A percentile compares a stretch with the other conserved stretches of the same genome.
phyloP scores from a whole-genome alignment of 1,140 invertebrate genomes.

The Wasmannia auropunctata region DNA sequence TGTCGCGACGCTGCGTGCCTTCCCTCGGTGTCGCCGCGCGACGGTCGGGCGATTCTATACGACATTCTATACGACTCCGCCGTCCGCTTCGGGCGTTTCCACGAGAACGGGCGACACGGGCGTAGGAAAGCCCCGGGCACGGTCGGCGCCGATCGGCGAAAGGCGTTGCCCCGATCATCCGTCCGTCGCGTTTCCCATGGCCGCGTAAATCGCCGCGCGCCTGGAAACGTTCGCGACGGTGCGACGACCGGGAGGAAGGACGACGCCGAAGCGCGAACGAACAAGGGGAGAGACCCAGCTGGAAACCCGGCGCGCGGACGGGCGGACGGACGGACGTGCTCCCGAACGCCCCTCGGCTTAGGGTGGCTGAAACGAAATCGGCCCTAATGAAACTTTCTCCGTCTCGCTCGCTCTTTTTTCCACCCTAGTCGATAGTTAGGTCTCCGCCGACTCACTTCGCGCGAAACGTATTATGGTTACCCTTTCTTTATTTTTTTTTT shows the following conservation, averaged over 20 bases:
- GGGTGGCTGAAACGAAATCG: slow-evolving; percentile 63
- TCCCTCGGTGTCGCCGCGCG: not conserved
- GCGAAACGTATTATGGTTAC: slow-evolving; percentile 32
- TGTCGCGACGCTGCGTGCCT: slow-evolving; percentile 13
- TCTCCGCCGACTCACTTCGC: slow-evolving; percentile 28
- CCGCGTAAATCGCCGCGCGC: slow-evolving; percentile 50
- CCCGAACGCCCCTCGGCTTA: slow-evolving; percentile 45
- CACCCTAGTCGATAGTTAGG: slow-evolving; percentile 23
- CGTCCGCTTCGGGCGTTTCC: slow-evolving; percentile 45
- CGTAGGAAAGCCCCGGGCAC: slow-evolving; percentile 36
- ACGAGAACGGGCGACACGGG: slow-evolving; percentile 34
- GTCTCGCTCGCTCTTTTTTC: slow-evolving; percentile 8
- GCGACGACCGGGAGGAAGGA: slow-evolving; percentile 46
- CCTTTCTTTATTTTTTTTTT: slow-evolving; percentile 8
- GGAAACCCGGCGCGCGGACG: slow-evolving; percentile 59
- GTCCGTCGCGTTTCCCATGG: slow-evolving; percentile 56
- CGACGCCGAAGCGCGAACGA: slow-evolving; percentile 29
- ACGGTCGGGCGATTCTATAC: slow-evolving; percentile 2
- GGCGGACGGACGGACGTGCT: slow-evolving; percentile 28
- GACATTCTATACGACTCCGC: slow-evolving; percentile 39
- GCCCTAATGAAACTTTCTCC: slow-evolving; percentile 68
- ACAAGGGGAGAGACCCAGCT: slow-evolving; percentile 55
- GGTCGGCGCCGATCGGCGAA: slow-evolving; percentile 46
- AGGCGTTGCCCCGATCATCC: slow-evolving; percentile 55
- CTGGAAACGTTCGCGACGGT: slow-evolving; percentile 45